Conservation (phyloP, 2,113 vertebrate genomes). For the Pygoscelis adeliae region DNA sequence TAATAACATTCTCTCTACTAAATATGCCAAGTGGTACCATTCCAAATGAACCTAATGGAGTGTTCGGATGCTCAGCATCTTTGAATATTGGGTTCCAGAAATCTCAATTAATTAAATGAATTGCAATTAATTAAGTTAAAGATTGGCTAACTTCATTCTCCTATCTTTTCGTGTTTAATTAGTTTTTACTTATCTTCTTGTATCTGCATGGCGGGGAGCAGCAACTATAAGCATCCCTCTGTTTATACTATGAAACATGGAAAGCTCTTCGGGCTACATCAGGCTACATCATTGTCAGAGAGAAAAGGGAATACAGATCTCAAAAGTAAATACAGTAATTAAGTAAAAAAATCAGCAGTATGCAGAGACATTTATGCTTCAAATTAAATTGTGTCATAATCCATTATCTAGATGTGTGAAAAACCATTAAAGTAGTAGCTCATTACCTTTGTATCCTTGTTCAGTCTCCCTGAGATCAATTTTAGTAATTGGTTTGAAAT, state of each 20-base stretch:
- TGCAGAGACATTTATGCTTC: background rate
- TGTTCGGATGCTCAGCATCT: background rate
- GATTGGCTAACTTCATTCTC: background rate
- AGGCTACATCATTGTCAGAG: background rate
- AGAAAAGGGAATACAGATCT: background rate
- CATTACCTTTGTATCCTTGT: constrained; percentile 96
- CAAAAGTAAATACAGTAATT: background rate
- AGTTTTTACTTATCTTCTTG: background rate
- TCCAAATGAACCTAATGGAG: background rate
- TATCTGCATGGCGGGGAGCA: background rate
- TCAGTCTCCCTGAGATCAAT: constrained; percentile 95
- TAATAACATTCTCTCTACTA: background rate
- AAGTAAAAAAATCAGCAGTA: background rate
- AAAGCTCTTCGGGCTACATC: background rate
- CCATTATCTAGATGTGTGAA: background rate
- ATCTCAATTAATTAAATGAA: background rate
- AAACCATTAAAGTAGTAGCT: background rate
- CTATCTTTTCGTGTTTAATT: background rate
- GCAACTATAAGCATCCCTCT: background rate
- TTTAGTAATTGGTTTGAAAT: constrained; percentile 98
- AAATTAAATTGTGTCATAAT: background rate
- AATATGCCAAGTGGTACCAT: background rate
- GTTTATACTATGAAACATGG: background rate
- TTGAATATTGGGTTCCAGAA: background rate
- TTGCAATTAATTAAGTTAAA: background rate